Evolutionary conservation across 2,888 invertebrate species (phyloP), one percentile per base, ranked within the genome.

Genomic region (Bombyx huttoni): DNA sequence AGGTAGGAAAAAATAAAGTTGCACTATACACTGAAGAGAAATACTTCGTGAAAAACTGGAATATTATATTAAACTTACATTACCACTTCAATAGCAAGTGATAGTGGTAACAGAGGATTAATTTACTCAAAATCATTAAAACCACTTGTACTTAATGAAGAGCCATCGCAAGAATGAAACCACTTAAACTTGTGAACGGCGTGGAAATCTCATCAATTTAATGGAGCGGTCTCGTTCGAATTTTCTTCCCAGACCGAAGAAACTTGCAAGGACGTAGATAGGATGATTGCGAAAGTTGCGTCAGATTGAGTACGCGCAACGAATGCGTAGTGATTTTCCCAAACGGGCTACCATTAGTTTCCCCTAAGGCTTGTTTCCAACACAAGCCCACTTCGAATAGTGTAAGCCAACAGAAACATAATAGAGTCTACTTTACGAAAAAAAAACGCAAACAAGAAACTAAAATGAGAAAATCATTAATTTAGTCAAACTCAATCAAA

Each of bases 201-300:
- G 46, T n/a, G 50, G 13, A 46, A 53, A 51, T 49, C 49, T 49
- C 54, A 49, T 52, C 45, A 51, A 51, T 34, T 51, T 34, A 52
- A 54, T 51, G 49, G 47, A 40, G 45, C 46, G 12, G 10, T 45
- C 14, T 40, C 46, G 14, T 53, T 47, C 46, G 48, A 40, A 40
- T 53, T 47, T 35, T 51, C 45, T 51, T 53, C 47, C 47, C 49
- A 13, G 49, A 34, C 34, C 49, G 45, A 53, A n/a, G 8, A 8
- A 51, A 50, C 33, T 49, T 51, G 13, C 34, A 10, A 7, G 40
- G 33, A 45, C 40, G 48, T 5, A 50, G 49, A 14, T 52, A 35
- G 51, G 46, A 51, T 54, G 52, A 56, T 56, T 56, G 52, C 54
- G 14, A 56, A 56, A 56, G 54, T 54, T 54, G 48, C 45, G 49